A percentile compares a stretch with the other conserved stretches of the same genome.
These are phyloP conservation scores for Capreolus pygargus DNA, from an alignment of 2,113 vertebrate genomes.

Conservation along the genomic window DNA sequence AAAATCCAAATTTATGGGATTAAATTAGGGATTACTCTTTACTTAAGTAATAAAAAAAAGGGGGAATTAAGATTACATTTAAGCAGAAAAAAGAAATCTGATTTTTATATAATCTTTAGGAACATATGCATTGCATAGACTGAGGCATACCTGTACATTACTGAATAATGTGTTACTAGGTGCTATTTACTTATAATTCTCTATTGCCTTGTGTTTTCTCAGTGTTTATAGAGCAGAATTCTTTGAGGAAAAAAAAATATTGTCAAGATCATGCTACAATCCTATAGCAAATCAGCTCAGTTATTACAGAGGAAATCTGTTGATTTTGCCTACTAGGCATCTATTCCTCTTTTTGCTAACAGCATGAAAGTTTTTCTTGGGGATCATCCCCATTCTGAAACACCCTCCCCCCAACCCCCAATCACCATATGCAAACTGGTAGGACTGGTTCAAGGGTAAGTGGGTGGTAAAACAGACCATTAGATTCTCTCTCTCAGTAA, in stretches of 20 bases:
- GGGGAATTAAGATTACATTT: not conserved
- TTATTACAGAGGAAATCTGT: not conserved
- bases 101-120: not conserved
- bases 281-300: not conserved
- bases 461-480: not conserved
- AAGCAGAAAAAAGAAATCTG: not conserved
- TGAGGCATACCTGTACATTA: not conserved
- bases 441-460: not conserved
- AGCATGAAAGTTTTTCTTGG: not conserved
- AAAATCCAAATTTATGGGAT: not conserved
- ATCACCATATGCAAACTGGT: not conserved
- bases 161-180: not conserved
- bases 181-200: not conserved
- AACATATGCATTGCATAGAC: not conserved
- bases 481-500: not conserved
- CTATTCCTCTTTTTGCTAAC: not conserved
- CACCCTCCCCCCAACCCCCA: not conserved
- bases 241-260: not conserved
- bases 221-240: not conserved
- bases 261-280: not conserved
- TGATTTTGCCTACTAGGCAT: not conserved
- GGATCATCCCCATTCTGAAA: not conserved
- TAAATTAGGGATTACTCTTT: not conserved
- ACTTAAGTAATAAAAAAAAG: not conserved
- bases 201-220: not conserved